Conservation (phyloP, 2,888 invertebrate species). For the Bellardia bayeri region DNA sequence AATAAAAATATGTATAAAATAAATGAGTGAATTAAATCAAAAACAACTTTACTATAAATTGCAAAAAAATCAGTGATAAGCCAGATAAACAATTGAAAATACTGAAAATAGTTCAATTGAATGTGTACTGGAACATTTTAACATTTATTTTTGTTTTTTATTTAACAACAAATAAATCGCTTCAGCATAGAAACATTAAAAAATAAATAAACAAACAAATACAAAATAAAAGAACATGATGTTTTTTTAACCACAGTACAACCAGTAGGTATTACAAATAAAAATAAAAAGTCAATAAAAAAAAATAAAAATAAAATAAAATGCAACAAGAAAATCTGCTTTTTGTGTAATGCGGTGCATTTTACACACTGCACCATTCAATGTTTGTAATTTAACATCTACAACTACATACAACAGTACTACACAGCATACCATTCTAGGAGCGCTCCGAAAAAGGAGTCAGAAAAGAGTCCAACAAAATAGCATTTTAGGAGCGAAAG, state of each 20-base stretch:
- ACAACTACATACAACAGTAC: slow-evolving; percentile 3
- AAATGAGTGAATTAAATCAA: background rate
- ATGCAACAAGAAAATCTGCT: slow-evolving; percentile 56
- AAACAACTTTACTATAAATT: background rate
- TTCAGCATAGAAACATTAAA: slow-evolving; percentile 36
- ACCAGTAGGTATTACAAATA: slow-evolving; percentile 40
- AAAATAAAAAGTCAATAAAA: slow-evolving; percentile 26
- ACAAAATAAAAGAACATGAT: slow-evolving; percentile 38
- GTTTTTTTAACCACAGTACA: slow-evolving; percentile 51
- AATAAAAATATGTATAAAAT: background rate
- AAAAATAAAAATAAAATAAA: slow-evolving; percentile 29
- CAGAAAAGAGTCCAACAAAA: too few species aligned
- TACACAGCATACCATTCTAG: too few species aligned
- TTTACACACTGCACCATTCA: slow-evolving; percentile 67
- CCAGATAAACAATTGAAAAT: slow-evolving; percentile 58
- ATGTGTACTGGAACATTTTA: slow-evolving; percentile 22
- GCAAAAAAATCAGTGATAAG: slow-evolving; percentile 44
- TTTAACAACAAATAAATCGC: slow-evolving; percentile 11
- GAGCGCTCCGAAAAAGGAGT: too few species aligned
- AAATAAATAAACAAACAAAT: slow-evolving; percentile 33
- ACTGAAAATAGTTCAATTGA: slow-evolving; percentile 48
- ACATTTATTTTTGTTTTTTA: slow-evolving; percentile 14
- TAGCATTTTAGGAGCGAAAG: too few species aligned
- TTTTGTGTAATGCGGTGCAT: slow-evolving; percentile 69
- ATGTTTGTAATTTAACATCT: slow-evolving; percentile 44